These are phyloP conservation scores for Poecile montanus DNA, from an alignment of 2,797 vertebrate genomes.

Conservation along the genomic window DNA sequence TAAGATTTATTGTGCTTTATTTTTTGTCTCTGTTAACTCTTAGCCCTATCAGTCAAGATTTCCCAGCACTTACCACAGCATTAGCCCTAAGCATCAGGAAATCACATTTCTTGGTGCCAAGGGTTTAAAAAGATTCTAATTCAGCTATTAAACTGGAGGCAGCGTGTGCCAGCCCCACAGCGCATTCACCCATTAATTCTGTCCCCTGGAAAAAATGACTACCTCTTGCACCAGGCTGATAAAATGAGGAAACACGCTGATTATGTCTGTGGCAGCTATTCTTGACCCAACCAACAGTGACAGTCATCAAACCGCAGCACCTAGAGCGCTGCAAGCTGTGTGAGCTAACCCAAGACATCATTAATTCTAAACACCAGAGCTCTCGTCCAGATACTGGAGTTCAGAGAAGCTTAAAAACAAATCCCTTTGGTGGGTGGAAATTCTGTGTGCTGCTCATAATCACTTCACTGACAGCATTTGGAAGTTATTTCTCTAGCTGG, in stretches of 20 bases:
- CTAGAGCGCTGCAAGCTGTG: slow-evolving; percentile 51
- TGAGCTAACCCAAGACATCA: slow-evolving; percentile 62
- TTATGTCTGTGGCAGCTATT: slow-evolving; percentile 62
- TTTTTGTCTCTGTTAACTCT: slow-evolving; percentile 52
- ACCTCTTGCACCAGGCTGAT: slow-evolving; percentile 60
- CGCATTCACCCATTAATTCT: slow-evolving; percentile 67
- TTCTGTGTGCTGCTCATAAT: slow-evolving; percentile 18
- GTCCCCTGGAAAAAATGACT: slow-evolving; percentile 58
- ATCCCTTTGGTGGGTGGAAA: slow-evolving; percentile 53
- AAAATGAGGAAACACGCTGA: slow-evolving; percentile 53
- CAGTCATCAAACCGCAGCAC: slow-evolving; percentile 53
- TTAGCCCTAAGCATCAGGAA: slow-evolving; percentile 63
- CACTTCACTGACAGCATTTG: not conserved
- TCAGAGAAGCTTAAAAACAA: slow-evolving; percentile 64
- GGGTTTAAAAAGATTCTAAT: slow-evolving; percentile 67
- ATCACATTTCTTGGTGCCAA: slow-evolving; percentile 68
- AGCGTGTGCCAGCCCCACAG: slow-evolving; percentile 51
- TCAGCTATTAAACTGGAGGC: slow-evolving; percentile 64
- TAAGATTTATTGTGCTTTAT: slow-evolving; percentile 28
- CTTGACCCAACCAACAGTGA: slow-evolving; percentile 69
- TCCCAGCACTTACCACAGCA: slow-evolving; percentile 53
- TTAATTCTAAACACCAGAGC: slow-evolving; percentile 67
- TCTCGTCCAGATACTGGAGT: slow-evolving; percentile 36
- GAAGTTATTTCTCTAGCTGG: slow-evolving; percentile 6
- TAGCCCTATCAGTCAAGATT: slow-evolving; percentile 56